Evolutionary conservation across 2,113 vertebrate genomes (phyloP), one percentile per base, ranked within the genome.

Genomic region (Lepidothrix coronata): DNA sequence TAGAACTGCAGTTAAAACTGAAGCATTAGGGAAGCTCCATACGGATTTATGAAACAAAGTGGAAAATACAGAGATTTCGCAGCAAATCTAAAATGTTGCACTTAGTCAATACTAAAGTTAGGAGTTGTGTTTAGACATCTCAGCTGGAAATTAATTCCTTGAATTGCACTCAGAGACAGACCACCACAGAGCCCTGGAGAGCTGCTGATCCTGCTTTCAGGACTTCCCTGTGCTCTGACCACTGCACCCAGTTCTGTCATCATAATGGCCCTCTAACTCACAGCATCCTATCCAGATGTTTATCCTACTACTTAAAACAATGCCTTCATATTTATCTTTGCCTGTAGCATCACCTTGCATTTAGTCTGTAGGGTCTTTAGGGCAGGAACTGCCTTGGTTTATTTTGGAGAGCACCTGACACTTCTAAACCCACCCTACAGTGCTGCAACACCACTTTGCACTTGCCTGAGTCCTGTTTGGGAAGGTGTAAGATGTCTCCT

Each of bases 211-310:
- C 62, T 72, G 28, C 30, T 43, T 18, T 67, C 22, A 8, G 37
- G 30, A 16, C 28, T 33, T 61, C 57, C n/a, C 24, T 0, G 0
- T 33, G 17, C 51, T 65, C 51, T 0, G 0, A 27, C 18, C n/a
- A 4, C 65, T 23, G 58, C n/a, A 13, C 30, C 43, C 66, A 55
- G 28, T 6, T 39, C 84, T 80, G 63, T 25, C 31, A 30, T 12
- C 6, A 0, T 3, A 20, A n/a, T 0, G 4, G 2, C 22, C 23
- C 73, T 66, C 5, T 8, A 27, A 9, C 84, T 54, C 57, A 41
- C 16, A 65, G 33, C 57, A 39, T 43, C 67, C 67, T 57, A 15
- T 12, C 20, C 90, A 39, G 54, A 6, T 35, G 8, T 75, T 77
- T 13, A 48, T 18, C 57, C 41, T 37, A 11, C 23, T 67, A 1